Percentiles rank a stretch among this genome's conserved stretches.
phyloP scores from a whole-genome alignment of 1,140 invertebrate genomes.

The Oscheius sp. region DNA sequence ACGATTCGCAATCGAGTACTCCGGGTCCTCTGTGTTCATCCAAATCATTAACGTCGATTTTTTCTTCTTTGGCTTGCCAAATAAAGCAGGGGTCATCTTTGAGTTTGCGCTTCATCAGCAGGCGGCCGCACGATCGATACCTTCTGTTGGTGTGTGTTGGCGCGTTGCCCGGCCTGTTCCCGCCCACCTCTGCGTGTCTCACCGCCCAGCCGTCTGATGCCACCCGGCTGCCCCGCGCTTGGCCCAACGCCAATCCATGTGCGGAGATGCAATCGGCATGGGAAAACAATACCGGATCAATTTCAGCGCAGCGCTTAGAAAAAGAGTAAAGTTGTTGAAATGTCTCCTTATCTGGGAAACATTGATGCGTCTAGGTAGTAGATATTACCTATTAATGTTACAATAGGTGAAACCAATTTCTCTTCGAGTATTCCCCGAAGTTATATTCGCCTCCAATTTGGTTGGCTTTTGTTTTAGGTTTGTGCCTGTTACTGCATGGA shows the following conservation, averaged over 20 bases:
- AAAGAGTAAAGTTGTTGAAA: not conserved
- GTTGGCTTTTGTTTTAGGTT: too few relatives aligned
- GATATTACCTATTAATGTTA: too few relatives aligned
- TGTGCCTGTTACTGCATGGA: too few relatives aligned
- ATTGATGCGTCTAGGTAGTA: too few relatives aligned
- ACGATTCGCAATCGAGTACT: conserved; percentile 25
- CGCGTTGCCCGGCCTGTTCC: conserved; percentile 9
- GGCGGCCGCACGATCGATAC: conserved; percentile 6
- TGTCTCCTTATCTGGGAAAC: too few relatives aligned
- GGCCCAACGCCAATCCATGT: not conserved
- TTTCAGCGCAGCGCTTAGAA: not conserved
- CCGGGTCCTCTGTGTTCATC: conserved; percentile 28
- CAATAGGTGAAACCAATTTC: too few relatives aligned
- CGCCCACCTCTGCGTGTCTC: not conserved
- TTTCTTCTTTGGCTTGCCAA: conserved; percentile 9
- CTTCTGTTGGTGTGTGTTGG: conserved; percentile 6
- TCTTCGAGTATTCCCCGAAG: too few relatives aligned
- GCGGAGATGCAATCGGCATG: too few relatives aligned
- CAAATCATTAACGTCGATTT: conserved; percentile 7
- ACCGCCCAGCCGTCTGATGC: not conserved
- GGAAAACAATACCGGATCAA: too few relatives aligned
- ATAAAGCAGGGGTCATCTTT: not conserved
- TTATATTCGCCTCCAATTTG: too few relatives aligned
- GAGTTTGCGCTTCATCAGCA: conserved; percentile 13
- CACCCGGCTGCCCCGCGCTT: not conserved